Percentiles rank a stretch among this genome's conserved stretches.
phyloP scores from a whole-genome alignment of 53 echinoderm and acorn worm species.

The Astropecten irregularis region DNA sequence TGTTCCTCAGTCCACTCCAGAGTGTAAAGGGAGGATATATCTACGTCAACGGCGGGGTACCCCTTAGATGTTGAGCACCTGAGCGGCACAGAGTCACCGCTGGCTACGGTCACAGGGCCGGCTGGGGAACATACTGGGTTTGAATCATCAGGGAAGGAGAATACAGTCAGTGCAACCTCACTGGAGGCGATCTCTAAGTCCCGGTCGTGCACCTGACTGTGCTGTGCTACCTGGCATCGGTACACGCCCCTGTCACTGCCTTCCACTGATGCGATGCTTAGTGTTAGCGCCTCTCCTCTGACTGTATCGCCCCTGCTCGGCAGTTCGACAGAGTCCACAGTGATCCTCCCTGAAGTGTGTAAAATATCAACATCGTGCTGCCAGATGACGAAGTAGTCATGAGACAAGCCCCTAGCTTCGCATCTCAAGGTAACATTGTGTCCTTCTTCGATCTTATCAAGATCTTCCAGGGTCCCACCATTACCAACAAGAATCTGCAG shows the following conservation, averaged over 20 bases:
- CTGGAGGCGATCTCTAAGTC: background rate
- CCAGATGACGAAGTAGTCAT: conserved; percentile 1
- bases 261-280: conserved; percentile 3
- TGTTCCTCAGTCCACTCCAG: background rate
- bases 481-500: background rate
- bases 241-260: conserved; percentile 14
- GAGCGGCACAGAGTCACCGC: background rate
- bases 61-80: background rate
- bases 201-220: background rate
- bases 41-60: conserved; percentile 3
- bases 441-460: conserved; percentile 17
- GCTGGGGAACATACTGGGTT: conserved; percentile 17
- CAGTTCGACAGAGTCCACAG: background rate
- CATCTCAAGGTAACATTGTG: conserved; percentile 4
- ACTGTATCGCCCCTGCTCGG: background rate
- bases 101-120: background rate
- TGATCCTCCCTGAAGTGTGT: background rate
- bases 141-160: background rate
- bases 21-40: background rate
- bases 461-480: background rate
- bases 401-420: background rate
- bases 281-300: background rate
- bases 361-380: conserved; percentile 6
- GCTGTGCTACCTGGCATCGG: conserved; percentile 2
- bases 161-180: conserved; percentile 4